Evolutionary conservation across 92 coral and sea anemone species (phyloP), one percentile per base, ranked within the genome.

Genomic region (Porites evermanni): DNA sequence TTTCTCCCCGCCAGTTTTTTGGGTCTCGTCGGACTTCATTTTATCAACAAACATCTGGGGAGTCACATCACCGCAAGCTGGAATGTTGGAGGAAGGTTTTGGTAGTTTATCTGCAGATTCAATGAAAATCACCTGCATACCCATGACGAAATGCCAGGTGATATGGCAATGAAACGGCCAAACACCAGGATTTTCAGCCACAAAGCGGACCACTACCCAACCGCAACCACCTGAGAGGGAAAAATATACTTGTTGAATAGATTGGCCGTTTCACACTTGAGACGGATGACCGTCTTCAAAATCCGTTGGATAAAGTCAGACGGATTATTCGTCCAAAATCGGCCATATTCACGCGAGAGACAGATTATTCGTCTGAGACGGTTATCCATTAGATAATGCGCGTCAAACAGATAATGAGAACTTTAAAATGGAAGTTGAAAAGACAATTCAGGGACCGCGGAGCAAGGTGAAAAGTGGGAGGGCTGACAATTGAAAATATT

Each of bases 111-210:
- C 88, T 60, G 65, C 63, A 1, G 88, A 52, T 51, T 84, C 77
- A 18, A 84, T 65, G 76, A 84, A 84, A 17, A 84, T 84, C 44
- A 84, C 83, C 72, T 84, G 88, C 88, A 84, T 84, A 16, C 88
- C 88, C 88, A 76, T 76, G 64, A 84, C 83, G 56, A 84, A 84
- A 64, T 84, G 83, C 88, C 88, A 84, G 8, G 88, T 84, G 23
- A 84, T 20, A 83, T 84, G 88, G 64, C 88, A 84, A 38, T 84
- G 88, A 19, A 84, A 84, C 50, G 88, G 88, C 88, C 88, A 84
- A 50, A 76, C 88, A 53, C 88, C 88, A 65, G 88, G 88, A 56
- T 84, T 84, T 11, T 84, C 88, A 11, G 88, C 88, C 2, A 73
- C 81, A 47, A 84, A 84, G 20, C 88, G 75, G 7, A 84, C 83